phyloP scores from a whole-genome alignment of 2,113 vertebrate genomes.

The Grallaria varia region DNA sequence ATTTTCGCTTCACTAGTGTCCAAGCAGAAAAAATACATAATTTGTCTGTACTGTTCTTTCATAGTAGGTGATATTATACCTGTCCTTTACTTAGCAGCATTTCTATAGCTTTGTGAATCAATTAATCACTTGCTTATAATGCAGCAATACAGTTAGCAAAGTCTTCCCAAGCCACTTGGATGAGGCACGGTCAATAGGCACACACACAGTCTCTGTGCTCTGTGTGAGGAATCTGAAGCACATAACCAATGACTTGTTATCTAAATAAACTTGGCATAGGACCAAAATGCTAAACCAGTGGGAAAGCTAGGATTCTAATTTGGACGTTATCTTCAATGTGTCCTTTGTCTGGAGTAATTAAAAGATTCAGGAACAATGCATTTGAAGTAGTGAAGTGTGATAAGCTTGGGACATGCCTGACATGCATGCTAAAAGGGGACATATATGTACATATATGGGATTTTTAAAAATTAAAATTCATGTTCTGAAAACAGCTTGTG shows the following conservation, averaged over 20 bases:
- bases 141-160: not conserved
- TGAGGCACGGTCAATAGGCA: accelerated
- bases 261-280: not conserved
- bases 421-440: not conserved
- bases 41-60: not conserved
- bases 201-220: not conserved
- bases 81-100: not conserved
- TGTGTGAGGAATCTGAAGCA: not conserved
- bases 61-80: not conserved
- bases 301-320: not conserved
- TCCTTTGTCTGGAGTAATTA: not conserved
- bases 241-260: not conserved
- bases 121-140: not conserved
- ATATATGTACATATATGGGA: not conserved
- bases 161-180: not conserved
- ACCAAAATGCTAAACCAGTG: not conserved
- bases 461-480: not conserved
- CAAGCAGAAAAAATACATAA: not conserved
- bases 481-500: not conserved
- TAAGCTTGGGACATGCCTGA: not conserved
- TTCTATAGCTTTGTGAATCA: not conserved
- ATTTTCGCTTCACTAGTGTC: not conserved
- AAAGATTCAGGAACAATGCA: not conserved
- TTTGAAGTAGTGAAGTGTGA: not conserved
- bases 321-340: not conserved